Percentiles rank a stretch among this genome's conserved stretches.
Evolutionary conservation across 2,113 vertebrate species (phyloP).

Genomic region (Campylorhamphus procurvoides): DNA sequence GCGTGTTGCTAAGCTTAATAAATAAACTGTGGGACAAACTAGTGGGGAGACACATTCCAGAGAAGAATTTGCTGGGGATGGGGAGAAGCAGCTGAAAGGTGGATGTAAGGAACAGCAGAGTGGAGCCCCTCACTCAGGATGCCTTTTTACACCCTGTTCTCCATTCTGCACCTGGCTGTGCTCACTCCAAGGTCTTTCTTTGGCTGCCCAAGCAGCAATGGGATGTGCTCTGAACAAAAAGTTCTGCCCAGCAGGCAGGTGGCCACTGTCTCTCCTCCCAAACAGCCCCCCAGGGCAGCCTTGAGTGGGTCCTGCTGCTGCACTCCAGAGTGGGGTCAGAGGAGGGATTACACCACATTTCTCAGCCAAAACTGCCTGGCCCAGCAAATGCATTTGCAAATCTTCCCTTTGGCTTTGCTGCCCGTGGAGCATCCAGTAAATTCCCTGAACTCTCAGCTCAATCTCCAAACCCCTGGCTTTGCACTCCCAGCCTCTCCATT

Average conservation of each 20-base stretch:
- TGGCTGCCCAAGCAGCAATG: not conserved
- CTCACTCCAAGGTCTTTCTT: not conserved
- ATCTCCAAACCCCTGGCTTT: not conserved
- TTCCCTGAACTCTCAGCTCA: not conserved
- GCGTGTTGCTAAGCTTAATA: not conserved
- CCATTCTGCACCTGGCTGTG: not conserved
- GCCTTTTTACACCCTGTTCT: not conserved
- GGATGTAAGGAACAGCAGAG: not conserved
- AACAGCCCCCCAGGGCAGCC: accelerated
- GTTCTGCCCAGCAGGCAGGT: not conserved
- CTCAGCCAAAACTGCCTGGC: not conserved
- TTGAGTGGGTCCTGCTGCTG: not conserved
- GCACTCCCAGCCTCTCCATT: accelerated
- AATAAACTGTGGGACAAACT: not conserved
- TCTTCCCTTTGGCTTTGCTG: not conserved
- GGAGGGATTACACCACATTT: not conserved
- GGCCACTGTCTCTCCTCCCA: not conserved
- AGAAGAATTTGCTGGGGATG: not conserved
- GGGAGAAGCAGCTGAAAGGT: not conserved
- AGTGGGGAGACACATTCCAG: not conserved
- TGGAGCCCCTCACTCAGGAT: not conserved
- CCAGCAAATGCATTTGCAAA: not conserved
- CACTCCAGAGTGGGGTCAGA: not conserved
- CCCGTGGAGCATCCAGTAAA: not conserved
- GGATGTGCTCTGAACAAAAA: not conserved